Percentiles rank a stretch among this genome's conserved stretches.
Evolutionary conservation across 1,140 invertebrate genomes (phyloP).

Genomic region (Delia radicum): DNA sequence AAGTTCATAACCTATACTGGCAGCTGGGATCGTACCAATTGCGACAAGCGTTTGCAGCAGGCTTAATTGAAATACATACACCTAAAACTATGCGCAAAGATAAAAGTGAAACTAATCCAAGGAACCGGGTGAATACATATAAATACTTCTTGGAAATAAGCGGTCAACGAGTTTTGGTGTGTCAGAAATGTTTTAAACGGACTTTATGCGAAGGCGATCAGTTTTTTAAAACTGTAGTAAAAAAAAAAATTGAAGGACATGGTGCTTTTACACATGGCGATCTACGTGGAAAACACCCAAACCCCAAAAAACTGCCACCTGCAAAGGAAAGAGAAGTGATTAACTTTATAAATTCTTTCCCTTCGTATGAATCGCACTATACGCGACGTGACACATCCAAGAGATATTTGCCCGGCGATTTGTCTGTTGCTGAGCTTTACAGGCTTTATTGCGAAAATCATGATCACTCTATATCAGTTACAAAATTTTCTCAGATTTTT

Average conservation of each 20-base stretch:
- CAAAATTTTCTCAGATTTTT: conserved; percentile 31
- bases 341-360: conserved; percentile 6
- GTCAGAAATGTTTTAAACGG: background rate
- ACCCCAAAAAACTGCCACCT: background rate
- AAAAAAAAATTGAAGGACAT: background rate
- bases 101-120: conserved; percentile 6
- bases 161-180: conserved; percentile 1
- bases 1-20: background rate
- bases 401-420: conserved; percentile 7
- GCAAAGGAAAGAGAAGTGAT: background rate
- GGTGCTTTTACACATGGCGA: background rate
- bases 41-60: conserved; percentile 3
- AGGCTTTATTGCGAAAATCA: conserved; percentile 24
- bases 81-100: background rate
- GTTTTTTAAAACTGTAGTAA: background rate
- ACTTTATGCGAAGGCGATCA: conserved; percentile 9
- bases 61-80: conserved; percentile 1
- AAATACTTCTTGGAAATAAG: background rate
- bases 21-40: conserved; percentile 5
- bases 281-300: background rate
- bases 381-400: conserved; percentile 36
- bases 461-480: conserved; percentile 28
- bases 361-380: conserved; percentile 2
- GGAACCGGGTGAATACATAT: background rate
- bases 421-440: conserved; percentile 28